Evolutionary conservation across 2,113 vertebrate genomes (phyloP), one percentile per base, ranked within the genome.

Genomic region (Micromys minutus): DNA sequence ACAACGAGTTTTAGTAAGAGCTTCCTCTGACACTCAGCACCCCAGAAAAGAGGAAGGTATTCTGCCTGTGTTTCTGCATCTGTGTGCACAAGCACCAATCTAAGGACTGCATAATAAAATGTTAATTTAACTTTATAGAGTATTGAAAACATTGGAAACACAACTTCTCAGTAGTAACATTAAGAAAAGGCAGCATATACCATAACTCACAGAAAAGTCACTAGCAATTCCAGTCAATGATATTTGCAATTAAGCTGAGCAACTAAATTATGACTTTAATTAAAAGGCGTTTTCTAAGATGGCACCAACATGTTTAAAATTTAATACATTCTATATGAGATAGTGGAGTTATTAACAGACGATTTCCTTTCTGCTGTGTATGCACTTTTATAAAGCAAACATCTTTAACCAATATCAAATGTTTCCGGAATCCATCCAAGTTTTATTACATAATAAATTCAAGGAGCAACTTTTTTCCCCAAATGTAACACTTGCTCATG

Each of bases 231-330:
- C 47, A 97, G 96, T 95, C 97, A 97, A 97, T 95, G 97, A 98
- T 97, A 98, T 96, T 96, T 95, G 97, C 98, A 98, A 98, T 98
- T 98, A 98, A 98, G 90, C 93, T 91, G 97, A 98, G 95, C 97
- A 98, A 98, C 96, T 98, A 98, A 98, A 98, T 98, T 98, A 98
- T 97, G 96, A 96, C 86, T 98, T 98, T 98, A 98, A 98, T 98
- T 98, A 98, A 98, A 97, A 98, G 88, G 94, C 97, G 96, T 97
- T 87, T 97, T 96, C 97, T 97, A 98, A 97, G 95, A 98, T 97
- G 97, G 95, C 95, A 98, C 81, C 90, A 97, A 98, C 97, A 96
- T 96, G 96, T 97, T 98, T 98, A 98, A 98, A 98, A 98, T 98
- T 97, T 98, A 98, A 98, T 98, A 96, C 87, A 96, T 98, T 98